Evolutionary conservation across 2,888 invertebrate species (phyloP).

Genomic region (Ochropacha duplaris): DNA sequence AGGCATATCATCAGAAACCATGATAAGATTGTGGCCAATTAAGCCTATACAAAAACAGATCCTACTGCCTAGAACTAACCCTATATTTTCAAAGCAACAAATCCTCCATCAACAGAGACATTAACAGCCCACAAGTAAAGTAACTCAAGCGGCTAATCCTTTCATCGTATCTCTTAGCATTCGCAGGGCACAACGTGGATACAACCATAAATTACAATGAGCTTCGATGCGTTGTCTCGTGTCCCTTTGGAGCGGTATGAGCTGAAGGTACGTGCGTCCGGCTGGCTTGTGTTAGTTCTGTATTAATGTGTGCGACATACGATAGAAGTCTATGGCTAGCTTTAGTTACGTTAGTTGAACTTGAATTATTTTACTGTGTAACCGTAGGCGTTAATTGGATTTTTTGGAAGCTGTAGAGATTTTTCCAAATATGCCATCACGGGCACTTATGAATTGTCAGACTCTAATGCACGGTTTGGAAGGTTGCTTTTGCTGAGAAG

Average conservation of each 20-base stretch:
- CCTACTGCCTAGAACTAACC: not conserved
- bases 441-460: no score
- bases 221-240: slow-evolving; percentile 37
- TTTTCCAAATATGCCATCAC: no score
- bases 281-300: slow-evolving; percentile 11
- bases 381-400: no score
- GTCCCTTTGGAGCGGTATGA: slow-evolving; percentile 36
- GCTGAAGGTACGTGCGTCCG: slow-evolving; percentile 45
- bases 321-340: not conserved
- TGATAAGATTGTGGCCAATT: no score
- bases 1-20: no score
- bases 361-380: not conserved
- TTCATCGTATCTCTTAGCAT: slow-evolving; percentile 67
- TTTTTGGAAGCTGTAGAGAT: no score
- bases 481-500: no score
- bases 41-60: not conserved
- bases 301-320: not conserved
- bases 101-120: not conserved
- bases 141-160: slow-evolving; percentile 54
- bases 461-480: no score
- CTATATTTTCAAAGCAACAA: not conserved
- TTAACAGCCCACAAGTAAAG: not conserved
- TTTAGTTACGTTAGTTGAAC: not conserved
- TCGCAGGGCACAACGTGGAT: slow-evolving; percentile 47
- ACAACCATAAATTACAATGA: slow-evolving; percentile 78